A percentile compares a stretch with the other conserved stretches of the same genome.
Evolutionary conservation across 2,888 invertebrate species (phyloP).

Genomic region (Agriopis leucophaearia): DNA sequence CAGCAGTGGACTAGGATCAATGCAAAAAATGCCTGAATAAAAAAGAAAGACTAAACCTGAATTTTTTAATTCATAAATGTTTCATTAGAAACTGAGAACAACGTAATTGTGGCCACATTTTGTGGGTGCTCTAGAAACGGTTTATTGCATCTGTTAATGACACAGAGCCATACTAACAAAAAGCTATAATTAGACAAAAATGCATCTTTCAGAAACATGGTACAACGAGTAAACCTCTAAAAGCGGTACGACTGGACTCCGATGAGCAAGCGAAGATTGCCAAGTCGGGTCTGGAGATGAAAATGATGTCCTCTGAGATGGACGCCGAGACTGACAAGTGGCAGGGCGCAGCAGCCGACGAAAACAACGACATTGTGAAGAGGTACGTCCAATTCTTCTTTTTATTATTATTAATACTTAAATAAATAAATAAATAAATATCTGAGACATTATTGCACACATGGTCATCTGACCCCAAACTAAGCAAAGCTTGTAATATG

Average conservation of each 20-base stretch:
- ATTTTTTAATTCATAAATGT: too few relatives aligned
- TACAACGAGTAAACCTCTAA: constrained; percentile 96
- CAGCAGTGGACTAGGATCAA: too few relatives aligned
- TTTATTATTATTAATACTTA: too few relatives aligned
- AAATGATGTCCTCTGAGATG: constrained; percentile 97
- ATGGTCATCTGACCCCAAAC: too few relatives aligned
- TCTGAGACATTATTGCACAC: too few relatives aligned
- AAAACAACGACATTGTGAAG: constrained; percentile 92
- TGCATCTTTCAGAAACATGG: constrained; percentile 94
- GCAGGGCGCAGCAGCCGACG: constrained; percentile 92
- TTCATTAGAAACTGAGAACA: background rate
- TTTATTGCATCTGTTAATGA: background rate
- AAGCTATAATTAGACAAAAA: background rate
- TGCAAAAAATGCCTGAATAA: too few relatives aligned
- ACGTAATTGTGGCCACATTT: background rate
- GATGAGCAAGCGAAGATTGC: constrained; percentile 99
- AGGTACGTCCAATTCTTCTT: constrained; percentile 66
- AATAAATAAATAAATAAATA: too few relatives aligned
- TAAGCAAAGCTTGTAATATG: too few relatives aligned
- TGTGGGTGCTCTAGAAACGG: background rate
- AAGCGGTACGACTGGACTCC: constrained; percentile 95
- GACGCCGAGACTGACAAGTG: constrained; percentile 98
- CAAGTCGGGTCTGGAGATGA: constrained; percentile 98
- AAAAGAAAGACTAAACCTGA: too few relatives aligned
- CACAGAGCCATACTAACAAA: background rate